Percentiles rank a stretch among this genome's conserved stretches.
These are phyloP conservation scores for Anthopleura xanthogrammica DNA, from an alignment of 92 coral and sea anemone genomes.

Conservation along the genomic window DNA sequence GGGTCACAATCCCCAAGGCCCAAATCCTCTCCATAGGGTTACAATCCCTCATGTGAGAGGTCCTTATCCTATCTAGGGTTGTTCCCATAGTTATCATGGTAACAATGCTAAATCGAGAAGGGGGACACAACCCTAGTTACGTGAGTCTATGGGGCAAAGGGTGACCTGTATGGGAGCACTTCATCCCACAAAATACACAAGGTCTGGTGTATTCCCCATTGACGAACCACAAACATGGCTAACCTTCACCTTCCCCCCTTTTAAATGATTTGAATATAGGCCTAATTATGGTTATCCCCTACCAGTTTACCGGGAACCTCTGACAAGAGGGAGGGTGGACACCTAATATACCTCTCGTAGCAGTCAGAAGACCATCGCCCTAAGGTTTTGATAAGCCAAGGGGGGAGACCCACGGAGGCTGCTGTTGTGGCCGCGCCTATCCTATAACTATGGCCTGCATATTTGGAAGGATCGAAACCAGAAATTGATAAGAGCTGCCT, in stretches of 20 bases:
- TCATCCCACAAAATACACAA: constrained; percentile 29
- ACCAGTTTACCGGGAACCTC: constrained; percentile 5
- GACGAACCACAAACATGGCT: not conserved
- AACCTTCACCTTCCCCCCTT: too few relatives aligned
- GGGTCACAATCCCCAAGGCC: constrained; percentile 21
- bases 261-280: not conserved
- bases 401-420: constrained; percentile 26
- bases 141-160: constrained; percentile 16
- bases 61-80: not conserved
- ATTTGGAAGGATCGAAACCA: constrained; percentile 15
- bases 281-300: not conserved
- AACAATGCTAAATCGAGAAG: not conserved
- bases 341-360: constrained; percentile 33
- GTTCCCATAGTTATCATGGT: not conserved
- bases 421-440: constrained; percentile 48
- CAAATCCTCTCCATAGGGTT: constrained; percentile 12
- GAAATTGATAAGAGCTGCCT: constrained; percentile 15
- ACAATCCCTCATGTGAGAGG: constrained; percentile 14
- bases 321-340: constrained; percentile 20
- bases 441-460: constrained; percentile 48
- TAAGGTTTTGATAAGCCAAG: constrained; percentile 31
- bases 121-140: not conserved
- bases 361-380: constrained; percentile 51
- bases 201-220: constrained; percentile 30
- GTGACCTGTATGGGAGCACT: constrained; percentile 33